Conservation (phyloP, 2,113 vertebrate species). For the Hemiscyllium ocellatum region DNA sequence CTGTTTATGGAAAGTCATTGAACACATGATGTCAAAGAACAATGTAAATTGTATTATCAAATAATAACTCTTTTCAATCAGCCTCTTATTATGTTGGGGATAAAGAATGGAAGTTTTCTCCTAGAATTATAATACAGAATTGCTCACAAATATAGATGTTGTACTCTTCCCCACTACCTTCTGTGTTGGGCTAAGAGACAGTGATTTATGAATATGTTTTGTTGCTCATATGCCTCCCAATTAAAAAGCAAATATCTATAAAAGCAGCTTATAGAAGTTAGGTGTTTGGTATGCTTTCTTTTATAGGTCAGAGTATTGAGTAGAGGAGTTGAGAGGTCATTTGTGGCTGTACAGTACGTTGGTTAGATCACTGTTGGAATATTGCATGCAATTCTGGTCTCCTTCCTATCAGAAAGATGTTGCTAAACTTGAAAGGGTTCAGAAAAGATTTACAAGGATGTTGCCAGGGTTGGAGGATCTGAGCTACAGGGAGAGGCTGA, state of each 20-base stretch:
- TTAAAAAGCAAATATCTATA: background rate
- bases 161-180: background rate
- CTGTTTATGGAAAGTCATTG: background rate
- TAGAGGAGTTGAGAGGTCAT: too few species aligned
- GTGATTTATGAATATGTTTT: background rate
- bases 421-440: too few species aligned
- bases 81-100: background rate
- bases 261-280: background rate
- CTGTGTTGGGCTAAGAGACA: background rate
- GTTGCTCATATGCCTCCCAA: background rate
- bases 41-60: background rate
- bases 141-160: background rate
- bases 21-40: background rate
- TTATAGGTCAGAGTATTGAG: too few species aligned
- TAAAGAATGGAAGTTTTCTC: background rate
- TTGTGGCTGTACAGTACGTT: too few species aligned
- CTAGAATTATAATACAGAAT: background rate
- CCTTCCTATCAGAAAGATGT: too few species aligned
- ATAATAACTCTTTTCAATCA: background rate
- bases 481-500: too few species aligned
- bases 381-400: too few species aligned
- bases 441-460: too few species aligned
- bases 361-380: too few species aligned
- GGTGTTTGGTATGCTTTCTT: too few species aligned
- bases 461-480: too few species aligned